A percentile compares a stretch with the other conserved stretches of the same genome.
Evolutionary conservation across 2,888 invertebrate species (phyloP).

Genomic region (Drosophila pegasa): DNA sequence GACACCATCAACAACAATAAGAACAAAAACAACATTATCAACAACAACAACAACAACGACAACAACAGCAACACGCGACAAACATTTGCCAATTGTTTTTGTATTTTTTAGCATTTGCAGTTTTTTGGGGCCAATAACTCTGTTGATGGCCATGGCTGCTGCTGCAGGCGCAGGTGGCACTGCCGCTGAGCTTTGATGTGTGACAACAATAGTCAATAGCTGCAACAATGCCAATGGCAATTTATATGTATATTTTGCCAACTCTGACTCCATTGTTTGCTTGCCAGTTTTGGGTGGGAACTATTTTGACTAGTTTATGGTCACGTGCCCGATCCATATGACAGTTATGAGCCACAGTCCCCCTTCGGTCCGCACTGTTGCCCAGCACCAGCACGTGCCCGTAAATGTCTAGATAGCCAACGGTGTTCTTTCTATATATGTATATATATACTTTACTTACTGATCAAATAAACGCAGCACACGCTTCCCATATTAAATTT

Average conservation of each 20-base stretch:
- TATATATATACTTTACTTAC: not conserved
- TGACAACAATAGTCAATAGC: conserved; percentile 76
- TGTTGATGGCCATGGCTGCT: conserved; percentile 71
- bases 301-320: conserved; percentile 67
- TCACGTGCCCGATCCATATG: conserved; percentile 64
- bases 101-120: conserved; percentile 73
- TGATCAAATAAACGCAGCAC: conserved; percentile 1
- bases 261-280: conserved; percentile 21
- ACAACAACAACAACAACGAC: conserved; percentile 44
- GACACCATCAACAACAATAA: conserved; percentile 43
- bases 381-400: conserved; percentile 18
- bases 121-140: conserved; percentile 80
- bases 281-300: conserved; percentile 19
- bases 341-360: conserved; percentile 11
- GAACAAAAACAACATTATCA: conserved; percentile 38
- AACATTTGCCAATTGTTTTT: conserved; percentile 64
- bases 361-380: not conserved
- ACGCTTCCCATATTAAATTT: not conserved
- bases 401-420: not conserved
- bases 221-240: conserved; percentile 65
- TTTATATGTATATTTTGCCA: conserved; percentile 63
- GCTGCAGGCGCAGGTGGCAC: conserved; percentile 48
- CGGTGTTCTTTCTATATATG: conserved; percentile 5
- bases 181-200: conserved; percentile 68
- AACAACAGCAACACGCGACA: conserved; percentile 63